Base-by-base conservation (phyloP, 2,888 invertebrate genomes). In the Chymomyza caudatula region DNA sequence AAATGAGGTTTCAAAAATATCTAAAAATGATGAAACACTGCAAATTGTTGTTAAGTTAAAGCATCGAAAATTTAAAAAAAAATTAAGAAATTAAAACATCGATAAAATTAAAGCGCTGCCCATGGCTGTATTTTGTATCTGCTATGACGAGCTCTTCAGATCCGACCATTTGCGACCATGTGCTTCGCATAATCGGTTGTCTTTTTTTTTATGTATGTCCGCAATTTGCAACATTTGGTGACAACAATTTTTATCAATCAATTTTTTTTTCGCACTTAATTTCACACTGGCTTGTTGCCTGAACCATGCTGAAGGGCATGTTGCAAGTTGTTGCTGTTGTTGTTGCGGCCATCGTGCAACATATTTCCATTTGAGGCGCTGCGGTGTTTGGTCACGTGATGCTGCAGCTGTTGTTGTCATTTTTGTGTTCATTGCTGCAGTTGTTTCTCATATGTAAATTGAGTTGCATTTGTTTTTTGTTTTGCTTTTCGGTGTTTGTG, bases 361-460 rank as follows among this genome's bases (percentile, higher is more conserved):
- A 44, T 74, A 55, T 75, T 73, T 62, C 53, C 44, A 63, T 70
- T 65, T 49, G n/a, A 49, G 19, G 64, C 17, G n/a, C 2, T 57
- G 43, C 23, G n/a, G 19, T 69, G 71, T 79, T 80, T 78, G 78
- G 79, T 73, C 85, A 85, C 85, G 81, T 79, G 85, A 37, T 37
- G 29, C 69, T 56, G 53, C 64, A 55, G 66, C 64, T 73, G 75
- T 66, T 56, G 49, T 47, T 51, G 62, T 15, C 64, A 54, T 54
- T 47, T 37, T 37, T 37, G 2, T 11, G 52, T 52, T 20, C n/a
- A 15, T 52, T 4, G n/a, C n/a, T 22, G 20, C 4, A n/a, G 22
- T 52, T 58, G 47, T 58, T 43, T 44, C 44, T 47, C 44, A 58
- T 69, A 77, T 78, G 74, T 67, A 84, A 82, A 82, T 79, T 81